Evolutionary conservation across 1,140 invertebrate species (phyloP), one percentile per base, ranked within the genome.

Genomic region (Drosophila nebulosa): DNA sequence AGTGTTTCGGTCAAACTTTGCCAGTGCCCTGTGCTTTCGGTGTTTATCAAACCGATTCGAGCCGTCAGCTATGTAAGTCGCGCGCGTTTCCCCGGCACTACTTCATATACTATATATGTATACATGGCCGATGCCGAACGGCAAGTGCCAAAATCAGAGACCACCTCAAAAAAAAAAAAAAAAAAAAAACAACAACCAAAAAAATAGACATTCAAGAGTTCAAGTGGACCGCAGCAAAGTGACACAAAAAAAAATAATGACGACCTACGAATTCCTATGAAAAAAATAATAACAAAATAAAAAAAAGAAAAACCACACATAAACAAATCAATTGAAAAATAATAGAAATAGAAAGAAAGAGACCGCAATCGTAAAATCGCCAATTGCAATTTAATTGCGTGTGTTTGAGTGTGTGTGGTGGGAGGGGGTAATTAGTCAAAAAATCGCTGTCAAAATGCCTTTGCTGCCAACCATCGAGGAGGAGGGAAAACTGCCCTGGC

Each of bases 381-480:
- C 16, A 27, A 68, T 51, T 55, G 61, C 51, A 74, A 56, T 53
- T 52, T 21, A 27, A 63, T 57, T 46, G 16, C n/a, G 5, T 46
- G 6, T 46, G 16, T 21, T 16, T 10, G 39, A 21, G 16, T 21
- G 16, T 10, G 39, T 46, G 16, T 10, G 39, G 39, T 21, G 39
- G 16, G 50, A 24, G 63, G 51, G 10, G 46, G 22, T 46, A 50
- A 57, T 79, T 39, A 59, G 53, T 42, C 7, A 39, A 9, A 36
- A 18, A 22, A 36, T 32, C 52, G 21, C 18, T 30, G 10, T 4
- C n/a, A 32, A 51, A 77, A 89, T 90, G 89, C 78, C 89, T 1
- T 53, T 83, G 42, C 42, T 90, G 7, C 89, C 89, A 1, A 90
- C 83, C 1, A 90, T 89, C 18, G 80, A 90, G 60, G 89, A 90